Conservation (phyloP, 2,113 vertebrate genomes). For the Proteles cristata region DNA sequence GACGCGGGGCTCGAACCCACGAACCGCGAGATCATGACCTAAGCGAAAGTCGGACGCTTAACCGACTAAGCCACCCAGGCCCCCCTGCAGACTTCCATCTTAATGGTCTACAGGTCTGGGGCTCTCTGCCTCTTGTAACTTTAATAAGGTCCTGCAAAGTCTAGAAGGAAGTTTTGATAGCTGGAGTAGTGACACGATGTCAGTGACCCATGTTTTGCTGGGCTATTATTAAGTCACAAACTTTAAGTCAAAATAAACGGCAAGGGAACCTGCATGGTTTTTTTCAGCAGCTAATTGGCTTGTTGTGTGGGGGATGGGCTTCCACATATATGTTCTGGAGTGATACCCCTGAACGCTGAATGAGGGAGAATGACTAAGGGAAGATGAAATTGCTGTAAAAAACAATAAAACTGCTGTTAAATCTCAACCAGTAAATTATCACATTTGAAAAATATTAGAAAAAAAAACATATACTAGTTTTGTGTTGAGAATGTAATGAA, state of each 20-base stretch:
- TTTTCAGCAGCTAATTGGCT: constrained; percentile 54
- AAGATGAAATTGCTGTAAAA: constrained; percentile 44
- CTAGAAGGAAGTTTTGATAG: not conserved
- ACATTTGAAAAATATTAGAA: constrained; percentile 14
- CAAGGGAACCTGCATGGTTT: not conserved
- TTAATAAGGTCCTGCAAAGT: not conserved
- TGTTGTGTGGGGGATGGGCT: constrained; percentile 9
- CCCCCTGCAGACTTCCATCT: not conserved
- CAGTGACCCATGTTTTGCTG: not conserved
- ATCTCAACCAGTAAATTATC: constrained; percentile 28
- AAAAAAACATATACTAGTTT: not conserved
- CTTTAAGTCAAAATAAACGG: constrained; percentile 19
- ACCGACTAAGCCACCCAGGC: no score
- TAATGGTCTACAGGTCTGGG: not conserved
- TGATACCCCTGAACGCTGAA: not conserved
- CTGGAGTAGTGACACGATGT: rapidly evolving
- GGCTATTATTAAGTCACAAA: not conserved
- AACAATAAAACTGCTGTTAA: constrained; percentile 28
- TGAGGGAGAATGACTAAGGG: constrained; percentile 65
- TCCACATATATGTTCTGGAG: not conserved
- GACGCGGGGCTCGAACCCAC: no score
- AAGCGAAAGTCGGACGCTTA: no score
- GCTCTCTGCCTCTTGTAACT: not conserved
- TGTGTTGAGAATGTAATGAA: not conserved
- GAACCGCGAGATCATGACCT: no score